Percentiles rank a stretch among this genome's conserved stretches.
phyloP scores from a whole-genome alignment of 2,113 vertebrate genomes.

The Rhea pennata region DNA sequence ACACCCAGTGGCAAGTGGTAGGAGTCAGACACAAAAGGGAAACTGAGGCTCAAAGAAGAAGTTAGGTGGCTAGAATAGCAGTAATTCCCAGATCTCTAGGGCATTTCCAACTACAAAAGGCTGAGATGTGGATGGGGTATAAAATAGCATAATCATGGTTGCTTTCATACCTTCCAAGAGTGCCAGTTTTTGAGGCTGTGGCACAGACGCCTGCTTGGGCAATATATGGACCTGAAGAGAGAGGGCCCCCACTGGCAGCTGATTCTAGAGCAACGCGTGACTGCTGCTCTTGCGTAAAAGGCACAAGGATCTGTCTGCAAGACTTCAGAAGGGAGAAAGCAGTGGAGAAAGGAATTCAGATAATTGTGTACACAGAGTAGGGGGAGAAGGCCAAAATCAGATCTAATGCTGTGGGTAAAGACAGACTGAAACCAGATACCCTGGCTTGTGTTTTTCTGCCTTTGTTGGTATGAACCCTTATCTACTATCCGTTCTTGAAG shows the following conservation, averaged over 20 bases:
- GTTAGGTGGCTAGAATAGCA: not conserved
- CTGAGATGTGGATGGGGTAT: not conserved
- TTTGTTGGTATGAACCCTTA: not conserved
- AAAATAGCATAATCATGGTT: accelerated
- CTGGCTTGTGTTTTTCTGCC: not conserved
- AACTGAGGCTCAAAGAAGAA: not conserved
- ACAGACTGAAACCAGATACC: slow-evolving; percentile 47
- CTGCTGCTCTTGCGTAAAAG: not conserved
- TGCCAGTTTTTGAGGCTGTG: not conserved
- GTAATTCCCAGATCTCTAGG: not conserved
- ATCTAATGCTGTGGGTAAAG: not conserved
- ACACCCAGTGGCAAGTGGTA: accelerated
- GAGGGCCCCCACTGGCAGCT: accelerated
- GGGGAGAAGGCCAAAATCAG: not conserved
- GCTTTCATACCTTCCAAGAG: not conserved
- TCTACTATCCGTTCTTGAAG: not conserved
- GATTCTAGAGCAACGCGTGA: not conserved
- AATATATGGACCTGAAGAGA: not conserved
- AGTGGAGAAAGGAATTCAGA: not conserved
- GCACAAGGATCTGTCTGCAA: not conserved
- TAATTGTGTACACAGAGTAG: not conserved
- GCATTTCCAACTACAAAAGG: accelerated
- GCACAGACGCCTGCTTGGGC: not conserved
- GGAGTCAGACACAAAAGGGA: not conserved
- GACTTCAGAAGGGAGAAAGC: not conserved